Evolutionary conservation across 2,888 invertebrate genomes (phyloP).

Genomic region (Amblyjoppa proteus): DNA sequence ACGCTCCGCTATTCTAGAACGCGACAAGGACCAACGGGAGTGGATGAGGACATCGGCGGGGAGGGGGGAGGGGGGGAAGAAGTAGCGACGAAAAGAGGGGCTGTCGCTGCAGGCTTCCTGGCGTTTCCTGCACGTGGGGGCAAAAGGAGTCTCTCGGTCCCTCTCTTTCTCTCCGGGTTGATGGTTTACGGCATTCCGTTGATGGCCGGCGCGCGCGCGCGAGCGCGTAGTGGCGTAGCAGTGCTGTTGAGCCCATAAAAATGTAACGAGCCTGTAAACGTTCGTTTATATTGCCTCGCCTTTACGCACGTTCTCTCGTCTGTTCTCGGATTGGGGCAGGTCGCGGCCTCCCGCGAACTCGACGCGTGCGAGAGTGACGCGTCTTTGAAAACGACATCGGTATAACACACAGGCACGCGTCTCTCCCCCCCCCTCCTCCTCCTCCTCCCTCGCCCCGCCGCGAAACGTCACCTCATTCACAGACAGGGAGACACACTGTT

Average conservation of each 20-base stretch:
- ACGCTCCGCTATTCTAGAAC: constrained; percentile 71
- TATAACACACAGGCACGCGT: constrained; percentile 47
- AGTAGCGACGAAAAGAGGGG: constrained; percentile 68
- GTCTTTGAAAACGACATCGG: constrained; percentile 74
- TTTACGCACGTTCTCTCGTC: constrained; percentile 76
- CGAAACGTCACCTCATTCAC: constrained; percentile 8
- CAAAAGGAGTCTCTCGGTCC: constrained; percentile 52
- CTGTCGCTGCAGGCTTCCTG: constrained; percentile 59
- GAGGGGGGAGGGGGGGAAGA: constrained; percentile 59
- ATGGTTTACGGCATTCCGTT: constrained; percentile 84
- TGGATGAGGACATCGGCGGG: constrained; percentile 50
- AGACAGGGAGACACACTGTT: neutral
- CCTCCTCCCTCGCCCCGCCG: neutral
- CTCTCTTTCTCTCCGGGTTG: constrained; percentile 72
- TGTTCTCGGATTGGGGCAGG: constrained; percentile 82
- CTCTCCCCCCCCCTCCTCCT: neutral
- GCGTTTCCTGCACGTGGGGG: constrained; percentile 54
- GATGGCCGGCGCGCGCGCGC: constrained; percentile 77
- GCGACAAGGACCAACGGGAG: constrained; percentile 67
- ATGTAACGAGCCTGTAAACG: constrained; percentile 85
- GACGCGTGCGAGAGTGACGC: constrained; percentile 69
- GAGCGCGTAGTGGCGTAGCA: constrained; percentile 78
- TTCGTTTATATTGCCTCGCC: constrained; percentile 84
- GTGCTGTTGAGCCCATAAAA: constrained; percentile 84
- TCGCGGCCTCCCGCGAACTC: constrained; percentile 77